Evolutionary conservation across 2,888 invertebrate species (phyloP), one percentile per base, ranked within the genome.

Genomic region (Sisyra nigra): DNA sequence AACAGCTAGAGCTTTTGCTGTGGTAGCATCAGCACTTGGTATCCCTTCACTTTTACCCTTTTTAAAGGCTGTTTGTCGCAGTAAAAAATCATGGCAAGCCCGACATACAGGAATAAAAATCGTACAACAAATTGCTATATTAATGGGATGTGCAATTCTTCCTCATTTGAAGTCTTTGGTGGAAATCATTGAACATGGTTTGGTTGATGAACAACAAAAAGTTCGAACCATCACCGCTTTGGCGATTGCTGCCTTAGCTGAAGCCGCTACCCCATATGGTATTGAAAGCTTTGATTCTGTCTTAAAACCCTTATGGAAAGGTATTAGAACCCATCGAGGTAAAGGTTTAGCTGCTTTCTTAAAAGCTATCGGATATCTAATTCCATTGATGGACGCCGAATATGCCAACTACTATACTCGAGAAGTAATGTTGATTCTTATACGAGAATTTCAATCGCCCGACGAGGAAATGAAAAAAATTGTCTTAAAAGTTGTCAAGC

Each of bases 381-480:
- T 99, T 53, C 98, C 98, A 0, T 73, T 99, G 48, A 99, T 99
- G 98, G 98, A 99, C 58, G 96, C 96, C 44, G 98, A 99, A 65
- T 99, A 98, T 57, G 98, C 98, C 1, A 97, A 96, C 64, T 98
- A 98, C 63, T 98, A 99, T 59, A 99, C 98, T 1, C 76, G 96
- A 53, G 98, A 99, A 80, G 98, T 96, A 60, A 94, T 94, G 94
- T 68, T 93, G 64, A 98, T 98, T 62, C 71, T 99, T 18, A 97
- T 98, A 54, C 78, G 98, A 64, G 98, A 99, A 71, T 99, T 99
- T 64, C 96, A 96, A 66, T 97, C 97, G 45, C 98, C 98, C 1
- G 98, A 99, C 62, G 98, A 99, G 63, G 98, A 99, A 72, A 99
- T 99, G 98, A 99, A 99, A 65, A 99, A 99, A 61, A 99, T 99